A percentile compares a stretch with the other conserved stretches of the same genome.
phyloP scores from a whole-genome alignment of 2,888 invertebrate species.

The Bimastos eiseni region DNA sequence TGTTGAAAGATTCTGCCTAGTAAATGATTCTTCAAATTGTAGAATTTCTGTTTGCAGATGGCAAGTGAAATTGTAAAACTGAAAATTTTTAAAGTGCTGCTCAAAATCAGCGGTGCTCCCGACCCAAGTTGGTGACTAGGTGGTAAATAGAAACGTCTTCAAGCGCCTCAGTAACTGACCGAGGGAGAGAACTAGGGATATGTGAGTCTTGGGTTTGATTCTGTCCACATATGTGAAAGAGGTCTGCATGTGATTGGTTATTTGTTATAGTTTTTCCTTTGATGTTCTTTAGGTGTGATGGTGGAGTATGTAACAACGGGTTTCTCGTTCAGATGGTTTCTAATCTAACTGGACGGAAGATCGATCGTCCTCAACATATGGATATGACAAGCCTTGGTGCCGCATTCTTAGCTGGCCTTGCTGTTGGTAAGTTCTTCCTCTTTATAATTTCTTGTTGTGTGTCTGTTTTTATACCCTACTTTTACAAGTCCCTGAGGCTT shows the following conservation, averaged over 20 bases:
- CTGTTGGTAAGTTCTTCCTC: conserved; percentile 66
- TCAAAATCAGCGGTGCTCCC: too few relatives aligned
- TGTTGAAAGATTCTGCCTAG: too few relatives aligned
- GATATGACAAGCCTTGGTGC: conserved; percentile 87
- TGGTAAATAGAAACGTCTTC: too few relatives aligned
- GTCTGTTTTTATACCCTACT: neutral
- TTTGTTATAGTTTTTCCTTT: conserved; percentile 8
- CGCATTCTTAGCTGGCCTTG: conserved; percentile 81
- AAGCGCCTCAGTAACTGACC: too few relatives aligned
- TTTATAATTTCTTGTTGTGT: too few relatives aligned
- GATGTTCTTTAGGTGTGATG: conserved; percentile 75
- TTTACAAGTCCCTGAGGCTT: neutral
- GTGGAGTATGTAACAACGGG: conserved; percentile 92
- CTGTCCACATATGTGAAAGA: neutral
- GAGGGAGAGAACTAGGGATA: too few relatives aligned
- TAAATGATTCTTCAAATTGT: too few relatives aligned
- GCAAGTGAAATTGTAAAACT: too few relatives aligned
- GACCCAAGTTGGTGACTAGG: too few relatives aligned
- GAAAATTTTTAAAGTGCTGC: too few relatives aligned
- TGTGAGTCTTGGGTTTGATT: neutral
- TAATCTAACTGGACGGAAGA: conserved; percentile 75
- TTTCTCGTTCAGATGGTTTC: conserved; percentile 86
- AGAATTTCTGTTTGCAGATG: too few relatives aligned
- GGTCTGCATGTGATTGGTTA: neutral
- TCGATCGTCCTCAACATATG: conserved; percentile 73